These are phyloP conservation scores for Dioctria rufipes DNA, from an alignment of 2,888 invertebrate species.

Conservation along the genomic window DNA sequence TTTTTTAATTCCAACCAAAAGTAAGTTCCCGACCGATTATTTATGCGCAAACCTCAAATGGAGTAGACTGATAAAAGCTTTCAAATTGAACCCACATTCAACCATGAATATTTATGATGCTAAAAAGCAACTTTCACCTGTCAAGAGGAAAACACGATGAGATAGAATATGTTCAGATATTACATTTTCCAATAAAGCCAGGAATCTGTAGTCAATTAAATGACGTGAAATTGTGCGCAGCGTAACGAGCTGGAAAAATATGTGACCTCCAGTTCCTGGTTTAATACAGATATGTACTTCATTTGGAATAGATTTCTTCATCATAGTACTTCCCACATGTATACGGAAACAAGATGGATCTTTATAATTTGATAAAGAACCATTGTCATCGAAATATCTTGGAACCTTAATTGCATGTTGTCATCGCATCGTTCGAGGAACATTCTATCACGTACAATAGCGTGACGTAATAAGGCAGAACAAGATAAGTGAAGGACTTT, in stretches of 20 bases:
- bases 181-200: neutral
- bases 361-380: no score
- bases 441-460: neutral
- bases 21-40: no score
- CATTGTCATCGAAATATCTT: no score
- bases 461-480: neutral
- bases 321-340: no score
- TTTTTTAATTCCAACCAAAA: no score
- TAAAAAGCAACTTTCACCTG: constrained; percentile 2
- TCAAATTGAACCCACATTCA: neutral
- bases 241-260: neutral
- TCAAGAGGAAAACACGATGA: neutral
- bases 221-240: neutral
- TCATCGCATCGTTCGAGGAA: neutral
- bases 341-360: no score
- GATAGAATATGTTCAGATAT: neutral
- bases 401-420: no score
- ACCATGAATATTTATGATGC: neutral
- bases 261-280: neutral
- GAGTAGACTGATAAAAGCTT: neutral
- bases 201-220: neutral
- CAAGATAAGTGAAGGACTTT: no score
- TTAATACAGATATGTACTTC: no score
- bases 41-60: no score
- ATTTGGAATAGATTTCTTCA: no score